phyloP scores from a whole-genome alignment of 2,888 invertebrate genomes.

The Zygaena filipendulae region DNA sequence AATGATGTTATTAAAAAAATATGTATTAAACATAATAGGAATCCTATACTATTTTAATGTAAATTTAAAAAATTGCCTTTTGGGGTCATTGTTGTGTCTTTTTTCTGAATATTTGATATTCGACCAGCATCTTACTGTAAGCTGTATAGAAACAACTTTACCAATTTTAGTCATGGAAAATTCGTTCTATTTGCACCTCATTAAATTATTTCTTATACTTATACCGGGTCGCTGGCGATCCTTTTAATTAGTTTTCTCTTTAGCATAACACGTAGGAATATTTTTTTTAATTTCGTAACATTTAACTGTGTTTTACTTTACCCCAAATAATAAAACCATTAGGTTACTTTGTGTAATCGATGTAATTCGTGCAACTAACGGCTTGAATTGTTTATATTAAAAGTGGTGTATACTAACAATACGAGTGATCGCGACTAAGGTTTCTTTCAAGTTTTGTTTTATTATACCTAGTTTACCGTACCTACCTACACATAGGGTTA shows the following conservation, averaged over 20 bases:
- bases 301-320: slow-evolving; percentile 42
- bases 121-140: slow-evolving; percentile 44
- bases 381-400: slow-evolving; percentile 53
- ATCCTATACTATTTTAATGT: slow-evolving; percentile 63
- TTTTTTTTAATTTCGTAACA: slow-evolving; percentile 45
- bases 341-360: too few species aligned
- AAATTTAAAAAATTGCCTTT: slow-evolving; percentile 63
- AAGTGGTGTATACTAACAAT: slow-evolving; percentile 55
- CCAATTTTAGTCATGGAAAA: too few species aligned
- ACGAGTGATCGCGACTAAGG: slow-evolving; percentile 55
- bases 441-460: slow-evolving; percentile 37
- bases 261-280: slow-evolving; percentile 54
- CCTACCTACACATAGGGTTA: too few species aligned
- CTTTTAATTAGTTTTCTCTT: slow-evolving; percentile 53
- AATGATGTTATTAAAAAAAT: slow-evolving; percentile 68
- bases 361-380: slow-evolving; percentile 59
- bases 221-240: slow-evolving; percentile 67
- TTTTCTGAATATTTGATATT: slow-evolving; percentile 59
- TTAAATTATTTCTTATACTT: too few species aligned
- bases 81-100: slow-evolving; percentile 57
- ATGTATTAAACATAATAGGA: slow-evolving; percentile 62
- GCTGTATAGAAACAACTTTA: too few species aligned
- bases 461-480: too few species aligned
- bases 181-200: slow-evolving; percentile 60
- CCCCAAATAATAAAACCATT: slow-evolving; percentile 38